Evolutionary conservation across 2,797 vertebrate genomes (phyloP), one percentile per base, ranked within the genome.

Genomic region (Choloepus didactylus): DNA sequence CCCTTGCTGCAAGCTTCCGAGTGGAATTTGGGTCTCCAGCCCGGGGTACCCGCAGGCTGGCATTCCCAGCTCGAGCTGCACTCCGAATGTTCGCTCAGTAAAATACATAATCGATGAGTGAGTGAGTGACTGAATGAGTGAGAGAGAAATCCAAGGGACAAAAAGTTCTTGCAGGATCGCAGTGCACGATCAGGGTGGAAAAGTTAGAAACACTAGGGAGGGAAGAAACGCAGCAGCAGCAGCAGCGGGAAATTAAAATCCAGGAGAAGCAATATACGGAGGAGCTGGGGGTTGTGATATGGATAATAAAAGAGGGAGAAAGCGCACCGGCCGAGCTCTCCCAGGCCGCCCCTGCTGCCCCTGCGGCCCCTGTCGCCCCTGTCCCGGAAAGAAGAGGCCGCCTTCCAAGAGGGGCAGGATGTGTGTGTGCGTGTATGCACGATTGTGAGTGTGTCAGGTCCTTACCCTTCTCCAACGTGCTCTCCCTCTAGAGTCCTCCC

Each of bases 41-140:
- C 31, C 66, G 27, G 29, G 23, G 4, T 54, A 11, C 54, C 12
- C 0, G 1, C 4, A 72, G 18, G n/a, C 60, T 72, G 35, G 44
- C 44, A 73, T 1, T 0, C 11, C 51, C 29, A 41, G 9, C 49
- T 41, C 1, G 18, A 92, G 46, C 41, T 89, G 69, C 29, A 31
- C 16, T 90, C 46, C 66, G 67, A 80, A 7, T 70, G 60, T 70
- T 67, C 6, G 0, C 29, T 66, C 49, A 92, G 56, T 81, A 80
- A 84, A 90, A 84, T n/a, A 67, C 18, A 19, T 75, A 76, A 67
- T 67, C 64, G 89, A 77, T 64, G 29, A 75, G 51, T 62, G 54
- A 86, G 31, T 31, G n/a, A 49, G 51, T 44, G 41, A 44, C 41
- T 60, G 59, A 77, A 49, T 49, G 49, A 49, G 49, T 49, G 35